Base-by-base conservation (phyloP, 2,113 vertebrate species). In the Vulpes vulpes region DNA sequence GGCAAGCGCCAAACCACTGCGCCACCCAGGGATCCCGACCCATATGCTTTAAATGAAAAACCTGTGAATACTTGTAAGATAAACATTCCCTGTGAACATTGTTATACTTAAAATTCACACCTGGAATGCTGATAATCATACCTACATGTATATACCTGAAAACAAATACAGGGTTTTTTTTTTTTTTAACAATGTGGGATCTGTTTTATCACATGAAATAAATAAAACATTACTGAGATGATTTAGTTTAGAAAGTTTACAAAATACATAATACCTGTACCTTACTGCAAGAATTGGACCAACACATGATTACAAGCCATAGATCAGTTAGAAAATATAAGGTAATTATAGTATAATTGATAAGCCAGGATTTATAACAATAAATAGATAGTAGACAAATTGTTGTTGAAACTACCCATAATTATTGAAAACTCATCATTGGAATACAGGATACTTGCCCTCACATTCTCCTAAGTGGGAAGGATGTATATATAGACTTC, bases 161-260 rank as follows among this genome's bases (percentile, higher is more conserved):
- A 95, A 67, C 32, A 88, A 94, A 43, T 64, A 17, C 3, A 51
- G 27, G 35, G 35, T n/a, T n/a, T n/a, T n/a, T n/a, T n/a, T 83
- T 60, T 74, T 49, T 43, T 43, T 78, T 43, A 81, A 64, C 11
- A 65, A 5, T 20, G 3, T 71, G 19, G 22, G 1, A 30, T 93
- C 17, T 74, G 16, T 93, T 95, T 96, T 94, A 17, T 91, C 49
- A 78, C n/a, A 86, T 65, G 73, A 95, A 96, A 93, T 78, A 80
- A 74, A 67, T 82, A 38, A 86, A 64, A 43, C 17, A 79, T n/a
- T 67, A 65, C 43, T 84, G 69, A 62, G 20, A 51, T 85, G 11
- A 93, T 73, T 88, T 94, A 43, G 25, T 89, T 15, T 85, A 73
- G 59, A 90, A 73, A 27, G 15, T 95, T 96, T 96, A 82, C 27